These are phyloP conservation scores for Argyra leucocephala DNA, from an alignment of 2,888 invertebrate species.

Conservation along the genomic window DNA sequence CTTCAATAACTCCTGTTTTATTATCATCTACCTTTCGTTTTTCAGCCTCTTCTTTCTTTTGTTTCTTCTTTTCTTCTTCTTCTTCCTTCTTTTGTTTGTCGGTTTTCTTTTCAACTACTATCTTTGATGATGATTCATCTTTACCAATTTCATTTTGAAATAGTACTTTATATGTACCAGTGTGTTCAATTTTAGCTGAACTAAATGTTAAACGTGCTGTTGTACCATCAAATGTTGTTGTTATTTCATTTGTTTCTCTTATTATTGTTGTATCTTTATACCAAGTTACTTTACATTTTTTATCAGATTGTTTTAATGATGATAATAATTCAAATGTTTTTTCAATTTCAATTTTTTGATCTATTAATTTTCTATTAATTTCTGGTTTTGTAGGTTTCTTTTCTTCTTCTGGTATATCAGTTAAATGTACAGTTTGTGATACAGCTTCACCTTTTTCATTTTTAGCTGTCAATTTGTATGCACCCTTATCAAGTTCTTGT, in stretches of 20 bases:
- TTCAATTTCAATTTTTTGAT: constrained; percentile 60
- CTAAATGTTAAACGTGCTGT: constrained; percentile 70
- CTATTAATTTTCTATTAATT: constrained; percentile 64
- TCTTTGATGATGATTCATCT: constrained; percentile 75
- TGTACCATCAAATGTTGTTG: constrained; percentile 73
- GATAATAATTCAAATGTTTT: constrained; percentile 71
- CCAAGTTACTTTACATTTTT: constrained; percentile 74
- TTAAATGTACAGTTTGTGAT: constrained; percentile 78
- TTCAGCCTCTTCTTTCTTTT: constrained; percentile 44
- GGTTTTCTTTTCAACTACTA: constrained; percentile 60
- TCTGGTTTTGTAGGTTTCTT: constrained; percentile 73
- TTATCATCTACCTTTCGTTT: constrained; percentile 46
- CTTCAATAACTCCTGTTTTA: constrained; percentile 44
- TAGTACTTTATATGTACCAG: constrained; percentile 74
- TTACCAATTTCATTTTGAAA: constrained; percentile 86
- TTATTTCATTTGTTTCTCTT: constrained; percentile 65
- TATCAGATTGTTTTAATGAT: constrained; percentile 63
- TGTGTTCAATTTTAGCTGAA: constrained; percentile 63
- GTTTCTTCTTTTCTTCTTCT: constrained; percentile 43
- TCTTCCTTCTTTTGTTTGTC: constrained; percentile 50
- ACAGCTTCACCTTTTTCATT: constrained; percentile 89
- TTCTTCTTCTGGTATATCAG: constrained; percentile 67
- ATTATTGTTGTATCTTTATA: constrained; percentile 72
- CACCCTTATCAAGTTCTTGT: constrained; percentile 70
- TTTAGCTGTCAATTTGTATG: constrained; percentile 81